phyloP scores from a whole-genome alignment of 2,888 invertebrate species.

The Piscicola geometra region DNA sequence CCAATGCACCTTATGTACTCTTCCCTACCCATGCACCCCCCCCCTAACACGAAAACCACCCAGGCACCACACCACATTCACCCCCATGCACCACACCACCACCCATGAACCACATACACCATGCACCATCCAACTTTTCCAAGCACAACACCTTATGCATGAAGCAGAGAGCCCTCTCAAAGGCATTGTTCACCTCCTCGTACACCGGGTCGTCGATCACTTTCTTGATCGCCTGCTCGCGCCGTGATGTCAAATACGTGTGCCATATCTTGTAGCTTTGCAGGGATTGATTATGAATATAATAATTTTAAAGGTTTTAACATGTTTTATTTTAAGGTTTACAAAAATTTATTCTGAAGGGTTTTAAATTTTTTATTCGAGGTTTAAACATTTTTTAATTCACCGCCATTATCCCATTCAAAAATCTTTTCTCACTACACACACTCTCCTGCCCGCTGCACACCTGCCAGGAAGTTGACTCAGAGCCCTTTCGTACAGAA shows the following conservation, averaged over 20 bases:
- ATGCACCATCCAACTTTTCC: too few species aligned
- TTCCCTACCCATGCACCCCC: too few species aligned
- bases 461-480: conserved; percentile 92
- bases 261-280: conserved; percentile 89
- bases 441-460: too few species aligned
- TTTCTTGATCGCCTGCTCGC: conserved; percentile 72
- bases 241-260: conserved; percentile 79
- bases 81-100: neutral
- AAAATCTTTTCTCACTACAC: too few species aligned
- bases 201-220: conserved; percentile 79
- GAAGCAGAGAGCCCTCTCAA: conserved; percentile 90
- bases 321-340: too few species aligned
- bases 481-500: conserved; percentile 89
- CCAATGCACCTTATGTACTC: too few species aligned
- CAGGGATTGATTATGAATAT: neutral
- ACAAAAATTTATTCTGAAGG: too few species aligned
- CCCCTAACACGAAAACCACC: too few species aligned
- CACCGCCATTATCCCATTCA: too few species aligned
- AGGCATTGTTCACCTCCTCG: conserved; percentile 91
- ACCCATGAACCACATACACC: too few species aligned
- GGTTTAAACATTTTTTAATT: too few species aligned
- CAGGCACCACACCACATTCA: too few species aligned
- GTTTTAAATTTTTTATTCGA: neutral
- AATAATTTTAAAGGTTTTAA: neutral
- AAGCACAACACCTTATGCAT: conserved; percentile 90